A percentile compares a stretch with the other conserved stretches of the same genome.
phyloP scores from a whole-genome alignment of 2,888 invertebrate species.

The Microdon myrmicae region DNA sequence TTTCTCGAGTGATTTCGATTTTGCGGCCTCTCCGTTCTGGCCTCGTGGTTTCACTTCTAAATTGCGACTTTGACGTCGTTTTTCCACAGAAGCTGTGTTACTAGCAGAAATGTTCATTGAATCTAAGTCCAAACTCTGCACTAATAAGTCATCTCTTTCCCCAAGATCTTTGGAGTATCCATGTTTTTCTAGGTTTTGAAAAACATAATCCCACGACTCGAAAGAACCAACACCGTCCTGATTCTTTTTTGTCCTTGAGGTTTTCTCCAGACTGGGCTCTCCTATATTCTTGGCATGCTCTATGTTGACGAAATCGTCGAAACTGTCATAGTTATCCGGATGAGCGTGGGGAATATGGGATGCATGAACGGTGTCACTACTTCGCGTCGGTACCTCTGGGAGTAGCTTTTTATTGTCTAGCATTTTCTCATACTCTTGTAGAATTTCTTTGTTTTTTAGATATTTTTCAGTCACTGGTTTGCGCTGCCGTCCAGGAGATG shows the following conservation, averaged over 20 bases:
- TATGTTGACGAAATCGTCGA: conserved; percentile 40
- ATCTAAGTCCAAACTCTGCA: conserved; percentile 63
- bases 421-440: conserved; percentile 54
- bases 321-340: conserved; percentile 37
- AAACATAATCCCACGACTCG: conserved; percentile 85
- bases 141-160: conserved; percentile 73
- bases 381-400: conserved; percentile 17
- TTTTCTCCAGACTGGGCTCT: conserved; percentile 20
- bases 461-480: conserved; percentile 56
- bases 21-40: conserved; percentile 44
- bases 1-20: conserved; percentile 54
- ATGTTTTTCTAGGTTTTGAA: conserved; percentile 78
- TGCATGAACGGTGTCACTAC: conserved; percentile 26
- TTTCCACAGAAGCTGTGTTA: conserved; percentile 37
- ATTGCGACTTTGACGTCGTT: conserved; percentile 53
- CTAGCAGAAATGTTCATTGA: conserved; percentile 57
- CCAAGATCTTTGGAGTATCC: conserved; percentile 76
- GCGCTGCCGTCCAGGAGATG: conserved; percentile 54
- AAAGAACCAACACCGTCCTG: conserved; percentile 76
- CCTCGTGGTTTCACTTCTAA: conserved; percentile 40
- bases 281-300: conserved; percentile 31
- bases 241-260: conserved; percentile 64
- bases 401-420: conserved; percentile 53
- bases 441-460: conserved; percentile 56
- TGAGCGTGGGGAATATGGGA: conserved; percentile 14